phyloP scores from a whole-genome alignment of 2,113 vertebrate genomes.

The Melanotaenia duboulayi region DNA sequence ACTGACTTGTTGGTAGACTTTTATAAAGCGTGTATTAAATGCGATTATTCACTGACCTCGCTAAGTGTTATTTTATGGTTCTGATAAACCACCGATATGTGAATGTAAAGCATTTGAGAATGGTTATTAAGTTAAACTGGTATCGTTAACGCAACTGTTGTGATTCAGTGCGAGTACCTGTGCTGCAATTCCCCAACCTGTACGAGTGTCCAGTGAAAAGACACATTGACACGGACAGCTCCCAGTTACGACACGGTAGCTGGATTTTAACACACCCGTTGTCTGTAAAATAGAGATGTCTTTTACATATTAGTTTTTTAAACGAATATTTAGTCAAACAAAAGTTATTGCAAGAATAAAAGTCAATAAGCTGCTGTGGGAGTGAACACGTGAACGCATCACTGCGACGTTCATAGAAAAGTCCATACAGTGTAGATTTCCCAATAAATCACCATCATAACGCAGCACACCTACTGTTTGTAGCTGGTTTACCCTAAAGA shows the following conservation, averaged over 20 bases:
- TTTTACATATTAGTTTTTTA: background rate
- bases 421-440: background rate
- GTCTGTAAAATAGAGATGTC: background rate
- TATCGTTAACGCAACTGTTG: slow-evolving; percentile 30
- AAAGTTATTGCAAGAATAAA: background rate
- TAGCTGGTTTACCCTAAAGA: background rate
- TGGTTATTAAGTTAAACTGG: background rate
- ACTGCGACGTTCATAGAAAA: background rate
- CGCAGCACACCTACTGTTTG: background rate
- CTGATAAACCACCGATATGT: background rate
- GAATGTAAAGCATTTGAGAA: background rate
- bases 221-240: background rate
- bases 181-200: slow-evolving; percentile 6
- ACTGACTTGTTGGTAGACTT: background rate
- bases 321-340: background rate
- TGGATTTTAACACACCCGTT: background rate
- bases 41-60: background rate
- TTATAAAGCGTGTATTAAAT: background rate
- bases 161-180: background rate
- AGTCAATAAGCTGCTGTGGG: background rate
- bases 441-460: background rate
- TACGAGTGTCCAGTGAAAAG: background rate
- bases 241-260: background rate
- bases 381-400: background rate
- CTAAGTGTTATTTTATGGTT: background rate